Base-by-base conservation (phyloP, 2,888 invertebrate species). In the Rhamnusium bicolor region DNA sequence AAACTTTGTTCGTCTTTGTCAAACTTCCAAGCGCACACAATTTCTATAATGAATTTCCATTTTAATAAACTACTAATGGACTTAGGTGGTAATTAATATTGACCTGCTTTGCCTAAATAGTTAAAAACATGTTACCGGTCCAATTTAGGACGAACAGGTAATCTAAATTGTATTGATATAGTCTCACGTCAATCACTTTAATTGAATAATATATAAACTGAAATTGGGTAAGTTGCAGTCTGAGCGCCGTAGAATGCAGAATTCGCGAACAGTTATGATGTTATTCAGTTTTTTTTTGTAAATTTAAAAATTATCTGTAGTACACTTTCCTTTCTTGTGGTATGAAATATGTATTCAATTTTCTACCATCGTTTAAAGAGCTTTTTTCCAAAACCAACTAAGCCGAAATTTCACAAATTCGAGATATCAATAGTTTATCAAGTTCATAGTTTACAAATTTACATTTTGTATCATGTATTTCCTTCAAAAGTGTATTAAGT, bases 11-110 rank as follows among this genome's bases (percentile, higher is more conserved):
- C 46, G 18, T 56, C 56, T 65, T 27, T 65, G 60, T 69, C 69
- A 63, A 69, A 69, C 62, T 56, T 63, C 58, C 46, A 65, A 49
- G 16, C 21, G 19, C 51, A 27, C 47, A n/a, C 27, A 63, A 53
- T 56, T 63, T 21, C 27, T 51, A 12, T 72, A 72, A 72, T 56
- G 56, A 69, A 14, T 51, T 54, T 61, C 72, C 40, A 63, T 70
- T 70, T 63, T 70, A 63, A 70, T 70, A 70, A 70, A 54, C 62
- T 54, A 63, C 70, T 63, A 69, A 68, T 69, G 69, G 72, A 51
- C 67, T 54, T 21, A 19, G 12, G 19, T 14, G 24, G 58, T 65
- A 61, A 69, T 69, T 73, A 69, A 51, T 69, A 58, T 62, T 58
- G 60, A 16, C 40, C 65, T 56, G 32, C 53, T 40, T 27, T 63